Evolutionary conservation across 2,888 invertebrate genomes (phyloP), one percentile per base, ranked within the genome.

Genomic region (Rotaria magnacalcarata): DNA sequence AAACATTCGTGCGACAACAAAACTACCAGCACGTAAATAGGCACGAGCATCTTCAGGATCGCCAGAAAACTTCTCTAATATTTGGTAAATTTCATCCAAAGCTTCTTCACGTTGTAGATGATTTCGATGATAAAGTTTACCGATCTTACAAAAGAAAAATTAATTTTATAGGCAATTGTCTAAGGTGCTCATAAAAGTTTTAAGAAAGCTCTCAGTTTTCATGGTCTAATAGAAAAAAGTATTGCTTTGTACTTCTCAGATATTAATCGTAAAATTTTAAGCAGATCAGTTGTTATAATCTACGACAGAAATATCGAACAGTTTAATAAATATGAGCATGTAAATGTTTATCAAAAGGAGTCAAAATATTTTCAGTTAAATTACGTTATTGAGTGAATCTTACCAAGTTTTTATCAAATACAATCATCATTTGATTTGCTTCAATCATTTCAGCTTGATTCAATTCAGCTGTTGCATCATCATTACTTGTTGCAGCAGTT

Each of bases 401-500:
- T 91, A 95, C 96, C 92, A 96, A 91, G 85, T 95, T 94, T 91
- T 94, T 94, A 87, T 96, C 96, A 91, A 96, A 96, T 75, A 96
- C 95, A 86, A 96, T 93, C 89, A 96, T 96, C 0, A 96, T 95
- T 87, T 96, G 91, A 0, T 96, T 95, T 0, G 96, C 96, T 90
- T 96, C 92, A 67, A 90, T 88, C 88, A 90, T 88, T 85, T 92
- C 92, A 87, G 90, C 90, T 87, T 91, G 91, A 27, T 89, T 89
- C 90, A 92, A 89, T 56, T 90, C 89, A 87, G 90, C 90, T 24
- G 90, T 89, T 86, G 90, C 90, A 52, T 89, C 89, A 47, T 80
- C 80, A n/a, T 11, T 21, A 34, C 34, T 34, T 24, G 80, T 21
- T 67, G 27, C 16, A 16, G 34, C 4, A 67, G 19, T 67, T 27